A percentile compares a stretch with the other conserved stretches of the same genome.
Evolutionary conservation across 2,888 invertebrate genomes (phyloP).

Genomic region (Hipparchia semele): DNA sequence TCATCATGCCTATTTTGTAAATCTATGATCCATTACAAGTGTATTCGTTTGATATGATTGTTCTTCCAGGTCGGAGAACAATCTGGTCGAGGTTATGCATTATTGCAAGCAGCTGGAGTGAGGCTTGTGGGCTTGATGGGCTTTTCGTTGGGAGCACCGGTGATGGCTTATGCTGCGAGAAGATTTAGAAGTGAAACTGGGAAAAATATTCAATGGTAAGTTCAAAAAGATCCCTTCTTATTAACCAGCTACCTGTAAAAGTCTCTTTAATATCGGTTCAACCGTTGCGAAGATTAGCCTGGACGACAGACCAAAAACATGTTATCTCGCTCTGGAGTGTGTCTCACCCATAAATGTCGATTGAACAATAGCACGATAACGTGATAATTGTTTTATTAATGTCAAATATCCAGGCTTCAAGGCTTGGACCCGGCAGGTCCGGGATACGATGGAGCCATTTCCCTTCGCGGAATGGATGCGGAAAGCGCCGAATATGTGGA

Average conservation of each 20-base stretch:
- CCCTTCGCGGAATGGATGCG: background rate
- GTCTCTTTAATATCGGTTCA: no score
- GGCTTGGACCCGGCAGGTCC: slow-evolving; percentile 3
- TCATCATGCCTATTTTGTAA: no score
- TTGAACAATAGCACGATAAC: no score
- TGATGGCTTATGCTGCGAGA: background rate
- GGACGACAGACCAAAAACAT: no score
- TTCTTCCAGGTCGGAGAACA: background rate
- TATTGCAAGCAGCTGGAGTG: background rate
- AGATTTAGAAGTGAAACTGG: no score
- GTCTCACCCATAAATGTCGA: no score
- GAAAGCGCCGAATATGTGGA: background rate
- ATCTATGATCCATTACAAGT: background rate
- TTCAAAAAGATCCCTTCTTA: no score
- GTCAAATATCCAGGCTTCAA: background rate
- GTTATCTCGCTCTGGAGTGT: no score
- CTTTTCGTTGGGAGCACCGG: slow-evolving; percentile 4
- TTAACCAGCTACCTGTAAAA: no score
- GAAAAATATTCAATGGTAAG: background rate
- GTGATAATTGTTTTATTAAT: no score
- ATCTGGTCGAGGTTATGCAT: background rate
- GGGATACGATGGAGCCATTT: background rate
- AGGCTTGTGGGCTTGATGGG: background rate
- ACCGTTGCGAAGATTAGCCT: no score
- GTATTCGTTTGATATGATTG: background rate